Conservation (phyloP, 2,888 invertebrate genomes). For the Cheilosia vulpina region DNA sequence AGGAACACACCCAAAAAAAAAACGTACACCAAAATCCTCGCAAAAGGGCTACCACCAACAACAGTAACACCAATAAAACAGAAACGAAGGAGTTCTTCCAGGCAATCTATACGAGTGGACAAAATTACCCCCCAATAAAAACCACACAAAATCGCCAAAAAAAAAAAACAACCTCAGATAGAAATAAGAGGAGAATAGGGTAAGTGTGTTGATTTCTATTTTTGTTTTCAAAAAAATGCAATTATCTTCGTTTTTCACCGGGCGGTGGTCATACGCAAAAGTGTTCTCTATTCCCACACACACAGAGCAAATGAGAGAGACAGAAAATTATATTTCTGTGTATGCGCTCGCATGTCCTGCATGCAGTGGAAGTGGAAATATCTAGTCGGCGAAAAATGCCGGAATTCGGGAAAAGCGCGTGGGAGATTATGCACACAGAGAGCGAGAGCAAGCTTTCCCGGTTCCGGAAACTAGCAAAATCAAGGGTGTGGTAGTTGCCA, state of each 20-base stretch:
- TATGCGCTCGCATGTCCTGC: slow-evolving; percentile 6
- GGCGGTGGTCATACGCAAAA: slow-evolving; percentile 56
- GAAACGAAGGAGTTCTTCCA: slow-evolving; percentile 51
- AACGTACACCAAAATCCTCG: slow-evolving; percentile 56
- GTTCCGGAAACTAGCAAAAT: slow-evolving; percentile 65
- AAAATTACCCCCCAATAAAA: slow-evolving; percentile 10
- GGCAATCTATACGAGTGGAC: slow-evolving; percentile 24
- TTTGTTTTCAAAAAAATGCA: slow-evolving; percentile 19
- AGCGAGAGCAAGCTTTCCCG: slow-evolving; percentile 57
- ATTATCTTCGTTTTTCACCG: slow-evolving; percentile 40
- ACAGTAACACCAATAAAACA: slow-evolving; percentile 24
- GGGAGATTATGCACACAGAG: slow-evolving; percentile 24
- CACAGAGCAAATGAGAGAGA: no score
- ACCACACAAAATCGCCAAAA: slow-evolving; percentile 20
- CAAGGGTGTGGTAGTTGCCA: slow-evolving; percentile 72
- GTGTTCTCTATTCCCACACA: not conserved
- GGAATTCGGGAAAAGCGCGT: slow-evolving; percentile 57
- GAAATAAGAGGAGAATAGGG: slow-evolving; percentile 11
- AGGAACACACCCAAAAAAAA: slow-evolving; percentile 51
- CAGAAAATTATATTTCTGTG: no score
- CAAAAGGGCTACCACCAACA: slow-evolving; percentile 63
- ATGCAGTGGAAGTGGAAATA: slow-evolving; percentile 23
- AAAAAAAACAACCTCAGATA: slow-evolving; percentile 16
- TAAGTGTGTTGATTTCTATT: slow-evolving; percentile 19
- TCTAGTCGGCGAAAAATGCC: slow-evolving; percentile 42